Base-by-base conservation (phyloP, 2,888 invertebrate species). In the Sinopyrophorus schimmeli region DNA sequence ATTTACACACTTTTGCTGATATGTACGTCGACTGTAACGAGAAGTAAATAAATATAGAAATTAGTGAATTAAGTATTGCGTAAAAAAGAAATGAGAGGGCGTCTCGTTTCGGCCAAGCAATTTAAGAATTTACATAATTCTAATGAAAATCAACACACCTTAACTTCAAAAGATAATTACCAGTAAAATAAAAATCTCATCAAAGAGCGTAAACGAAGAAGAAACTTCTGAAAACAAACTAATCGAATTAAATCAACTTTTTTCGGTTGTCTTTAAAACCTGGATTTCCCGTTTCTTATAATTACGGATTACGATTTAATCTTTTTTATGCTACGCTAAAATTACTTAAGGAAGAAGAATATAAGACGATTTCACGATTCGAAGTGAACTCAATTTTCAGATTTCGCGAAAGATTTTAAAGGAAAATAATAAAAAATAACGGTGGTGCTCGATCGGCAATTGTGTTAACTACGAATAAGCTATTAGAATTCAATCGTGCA, bases 401-500 rank as follows among this genome's bases (percentile, higher is more conserved):
- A n/a, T n/a, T n/a, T n/a, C n/a, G n/a, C n/a, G n/a, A n/a, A n/a
- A n/a, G n/a, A n/a, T n/a, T n/a, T n/a, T n/a, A 32, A 32, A 32
- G 16, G 23, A 23, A 35, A 24, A 26, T 17, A 12, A 16, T n/a
- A 26, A n/a, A n/a, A 38, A 26, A 38, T 37, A n/a, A n/a, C n/a
- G n/a, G n/a, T n/a, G n/a, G n/a, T n/a, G n/a, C n/a, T 48, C 21
- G 42, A 35, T 9, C 23, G 41, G 39, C 54, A 55, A 59, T 60
- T 60, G 56, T 52, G 51, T 39, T 28, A 48, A 54, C 52, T 53
- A 46, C 53, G 55, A 59, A 59, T 59, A 49, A 57, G 54, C 53
- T 53, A 50, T 42, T n/a, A 53, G 55, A 60, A 60, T 60, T 60
- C 58, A 60, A 60, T 60, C 55, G 52, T 49, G 42, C 47, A 37